Percentiles rank a stretch among this genome's conserved stretches.
These are phyloP conservation scores for Xiphophorus maculatus DNA, from an alignment of 2,113 vertebrate genomes.

Conservation along the genomic window DNA sequence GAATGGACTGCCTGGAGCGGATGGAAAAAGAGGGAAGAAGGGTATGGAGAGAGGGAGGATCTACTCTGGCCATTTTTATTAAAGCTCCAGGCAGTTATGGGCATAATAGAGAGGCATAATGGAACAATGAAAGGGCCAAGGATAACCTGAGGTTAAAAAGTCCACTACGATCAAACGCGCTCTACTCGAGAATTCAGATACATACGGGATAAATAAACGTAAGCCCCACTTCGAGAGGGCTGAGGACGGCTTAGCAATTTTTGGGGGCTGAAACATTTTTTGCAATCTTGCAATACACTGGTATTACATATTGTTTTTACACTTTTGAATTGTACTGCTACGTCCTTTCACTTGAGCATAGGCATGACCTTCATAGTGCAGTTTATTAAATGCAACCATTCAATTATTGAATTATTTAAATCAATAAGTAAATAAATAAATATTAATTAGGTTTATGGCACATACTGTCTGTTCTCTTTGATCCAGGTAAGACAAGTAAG, in stretches of 20 bases:
- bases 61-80: background rate
- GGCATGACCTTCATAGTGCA: too few relatives aligned
- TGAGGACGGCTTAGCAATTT: background rate
- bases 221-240: background rate
- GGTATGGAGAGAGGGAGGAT: slow-evolving; percentile 78
- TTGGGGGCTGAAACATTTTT: background rate
- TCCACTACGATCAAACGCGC: background rate
- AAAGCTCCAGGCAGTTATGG: slow-evolving; percentile 30
- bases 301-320: too few relatives aligned
- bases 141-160: too few relatives aligned
- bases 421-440: background rate
- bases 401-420: background rate
- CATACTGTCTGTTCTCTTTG: background rate
- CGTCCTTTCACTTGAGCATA: too few relatives aligned
- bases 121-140: slow-evolving; percentile 29
- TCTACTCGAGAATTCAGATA: background rate
- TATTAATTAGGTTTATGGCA: background rate
- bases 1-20: slow-evolving; percentile 82
- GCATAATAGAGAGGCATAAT: slow-evolving; percentile 43
- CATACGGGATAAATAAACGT: background rate
- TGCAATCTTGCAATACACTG: too few relatives aligned
- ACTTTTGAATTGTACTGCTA: too few relatives aligned
- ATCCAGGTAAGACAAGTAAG: too few relatives aligned
- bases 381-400: background rate
- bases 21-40: slow-evolving; percentile 88